A percentile compares a stretch with the other conserved stretches of the same genome.
Evolutionary conservation across 2,113 vertebrate genomes (phyloP).

Genomic region (Lynx canadensis): DNA sequence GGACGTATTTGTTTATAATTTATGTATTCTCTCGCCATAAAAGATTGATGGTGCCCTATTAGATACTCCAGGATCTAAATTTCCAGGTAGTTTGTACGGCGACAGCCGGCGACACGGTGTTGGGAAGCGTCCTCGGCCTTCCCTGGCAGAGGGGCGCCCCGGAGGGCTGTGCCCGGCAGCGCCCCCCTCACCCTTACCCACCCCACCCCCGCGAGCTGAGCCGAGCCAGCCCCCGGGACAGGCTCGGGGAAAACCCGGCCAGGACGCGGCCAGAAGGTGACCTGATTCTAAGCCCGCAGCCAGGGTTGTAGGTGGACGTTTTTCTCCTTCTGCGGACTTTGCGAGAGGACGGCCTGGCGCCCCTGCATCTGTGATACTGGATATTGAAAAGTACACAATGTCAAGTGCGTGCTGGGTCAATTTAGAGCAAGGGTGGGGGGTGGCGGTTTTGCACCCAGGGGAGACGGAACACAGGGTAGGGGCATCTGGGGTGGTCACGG

Average conservation of each 20-base stretch:
- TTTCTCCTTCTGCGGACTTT: background rate
- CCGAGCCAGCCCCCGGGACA: background rate
- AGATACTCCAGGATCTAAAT: slow-evolving; percentile 81
- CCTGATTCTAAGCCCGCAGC: background rate
- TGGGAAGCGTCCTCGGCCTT: slow-evolving; percentile 63
- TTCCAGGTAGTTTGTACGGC: slow-evolving; percentile 84
- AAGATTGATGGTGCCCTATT: slow-evolving; percentile 87
- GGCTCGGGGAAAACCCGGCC: accelerated
- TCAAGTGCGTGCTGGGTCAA: background rate
- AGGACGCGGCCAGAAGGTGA: accelerated
- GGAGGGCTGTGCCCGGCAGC: background rate
- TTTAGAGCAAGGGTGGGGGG: background rate
- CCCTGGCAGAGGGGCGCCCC: background rate
- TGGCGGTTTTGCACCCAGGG: no score
- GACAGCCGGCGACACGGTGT: slow-evolving; percentile 76
- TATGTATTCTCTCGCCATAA: slow-evolving; percentile 87
- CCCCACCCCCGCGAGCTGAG: no score
- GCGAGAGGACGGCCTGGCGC: background rate
- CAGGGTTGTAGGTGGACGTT: accelerated
- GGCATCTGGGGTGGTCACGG: background rate
- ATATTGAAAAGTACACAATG: accelerated
- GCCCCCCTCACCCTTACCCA: background rate
- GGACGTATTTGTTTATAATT: slow-evolving; percentile 91
- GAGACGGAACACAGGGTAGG: accelerated
- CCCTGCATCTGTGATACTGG: accelerated